Conservation (phyloP, 2,888 invertebrate species). For the Cryptophagus acutangulus region DNA sequence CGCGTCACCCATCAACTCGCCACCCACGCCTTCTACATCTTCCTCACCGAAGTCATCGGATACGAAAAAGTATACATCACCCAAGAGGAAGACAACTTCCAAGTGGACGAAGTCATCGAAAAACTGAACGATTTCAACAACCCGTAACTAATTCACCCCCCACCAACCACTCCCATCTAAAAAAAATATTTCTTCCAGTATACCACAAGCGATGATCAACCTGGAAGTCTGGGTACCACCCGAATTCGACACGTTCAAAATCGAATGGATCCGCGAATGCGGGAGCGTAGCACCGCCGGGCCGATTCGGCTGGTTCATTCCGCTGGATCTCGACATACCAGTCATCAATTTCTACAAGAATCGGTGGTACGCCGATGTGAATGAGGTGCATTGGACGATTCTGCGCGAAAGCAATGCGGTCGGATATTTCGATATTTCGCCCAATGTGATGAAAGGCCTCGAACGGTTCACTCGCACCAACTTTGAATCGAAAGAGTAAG, state of each 20-base stretch:
- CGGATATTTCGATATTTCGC: conserved; percentile 50
- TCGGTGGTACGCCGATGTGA: conserved; percentile 35
- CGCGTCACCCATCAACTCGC: conserved; percentile 55
- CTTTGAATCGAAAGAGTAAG: conserved; percentile 32
- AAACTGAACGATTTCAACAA: conserved; percentile 34
- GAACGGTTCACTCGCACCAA: conserved; percentile 35
- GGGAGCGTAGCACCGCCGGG: conserved; percentile 54
- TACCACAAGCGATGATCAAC: conserved; percentile 56
- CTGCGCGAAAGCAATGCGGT: conserved; percentile 50
- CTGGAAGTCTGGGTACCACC: conserved; percentile 68
- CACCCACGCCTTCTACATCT: conserved; percentile 56
- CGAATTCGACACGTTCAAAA: conserved; percentile 53
- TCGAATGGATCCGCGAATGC: conserved; percentile 50
- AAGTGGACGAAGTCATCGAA: conserved; percentile 40
- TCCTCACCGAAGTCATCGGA: conserved; percentile 50
- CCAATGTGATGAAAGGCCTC: neutral
- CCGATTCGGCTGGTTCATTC: conserved; percentile 64
- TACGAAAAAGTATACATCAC: conserved; percentile 48
- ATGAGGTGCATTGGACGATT: conserved; percentile 52
- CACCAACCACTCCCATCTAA: neutral
- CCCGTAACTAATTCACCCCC: conserved; percentile 9
- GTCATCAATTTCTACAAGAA: conserved; percentile 24
- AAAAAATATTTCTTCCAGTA: conserved; percentile 31
- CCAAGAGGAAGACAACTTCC: conserved; percentile 48
- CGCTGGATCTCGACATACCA: conserved; percentile 42